Percentiles rank a stretch among this genome's conserved stretches.
Conservation (phyloP, 2,888 invertebrate species). For the Orchesellides sinensis region DNA sequence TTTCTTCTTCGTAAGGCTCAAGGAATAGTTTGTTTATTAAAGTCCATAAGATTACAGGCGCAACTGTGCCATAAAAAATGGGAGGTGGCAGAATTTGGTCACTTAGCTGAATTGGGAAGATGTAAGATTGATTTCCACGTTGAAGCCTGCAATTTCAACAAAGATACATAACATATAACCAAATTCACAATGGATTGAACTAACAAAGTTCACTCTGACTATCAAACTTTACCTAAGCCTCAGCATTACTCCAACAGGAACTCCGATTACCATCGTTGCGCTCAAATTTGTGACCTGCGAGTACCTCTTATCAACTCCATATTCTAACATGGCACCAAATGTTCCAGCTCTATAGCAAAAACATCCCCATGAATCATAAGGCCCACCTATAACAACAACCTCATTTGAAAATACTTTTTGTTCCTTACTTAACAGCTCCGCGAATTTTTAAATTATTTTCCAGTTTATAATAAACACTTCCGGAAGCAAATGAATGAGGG, state of each 20-base stretch:
- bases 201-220: constrained; percentile 75
- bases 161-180: not conserved
- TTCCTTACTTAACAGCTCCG: constrained; percentile 87
- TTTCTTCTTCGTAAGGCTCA: constrained; percentile 88
- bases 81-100: constrained; percentile 94
- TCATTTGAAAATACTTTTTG: not conserved
- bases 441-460: constrained; percentile 88
- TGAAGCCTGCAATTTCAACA: constrained; percentile 81
- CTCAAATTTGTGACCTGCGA: constrained; percentile 92
- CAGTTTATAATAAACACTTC: constrained; percentile 88
- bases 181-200: no score
- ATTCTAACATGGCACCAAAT: constrained; percentile 91
- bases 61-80: constrained; percentile 93
- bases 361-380: not conserved
- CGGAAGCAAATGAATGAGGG: constrained; percentile 86
- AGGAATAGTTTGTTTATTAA: constrained; percentile 90
- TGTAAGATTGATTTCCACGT: constrained; percentile 91
- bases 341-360: constrained; percentile 85
- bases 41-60: constrained; percentile 90
- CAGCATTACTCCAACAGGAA: constrained; percentile 91
- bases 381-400: not conserved
- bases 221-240: constrained; percentile 96
- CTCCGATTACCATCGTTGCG: constrained; percentile 90
- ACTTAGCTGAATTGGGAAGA: constrained; percentile 92
- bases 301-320: constrained; percentile 94